Evolutionary conservation across 2,888 invertebrate species (phyloP).

Genomic region (Oscheius sp.): DNA sequence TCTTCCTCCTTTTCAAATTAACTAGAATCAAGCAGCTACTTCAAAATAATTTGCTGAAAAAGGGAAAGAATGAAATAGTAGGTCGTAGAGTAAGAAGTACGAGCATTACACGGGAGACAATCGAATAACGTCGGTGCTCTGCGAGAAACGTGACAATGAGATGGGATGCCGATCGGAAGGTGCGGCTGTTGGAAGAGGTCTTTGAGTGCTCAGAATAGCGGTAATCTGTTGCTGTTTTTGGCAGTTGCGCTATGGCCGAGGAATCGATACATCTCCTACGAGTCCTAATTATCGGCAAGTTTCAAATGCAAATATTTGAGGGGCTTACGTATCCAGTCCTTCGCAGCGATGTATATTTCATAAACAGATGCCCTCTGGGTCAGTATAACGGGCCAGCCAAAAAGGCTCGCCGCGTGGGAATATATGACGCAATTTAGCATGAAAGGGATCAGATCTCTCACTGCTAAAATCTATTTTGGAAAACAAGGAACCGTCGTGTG

Average conservation of each 20-base stretch:
- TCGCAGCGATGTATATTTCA: conserved; percentile 28
- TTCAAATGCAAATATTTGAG: conserved; percentile 36
- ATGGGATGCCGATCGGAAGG: background rate
- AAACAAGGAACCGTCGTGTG: background rate
- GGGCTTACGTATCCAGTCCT: conserved; percentile 23
- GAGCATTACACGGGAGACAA: background rate
- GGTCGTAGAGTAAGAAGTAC: background rate
- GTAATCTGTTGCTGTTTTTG: conserved; percentile 30
- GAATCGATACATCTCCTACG: conserved; percentile 31
- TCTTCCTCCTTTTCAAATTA: too few relatives aligned
- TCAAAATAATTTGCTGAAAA: too few relatives aligned
- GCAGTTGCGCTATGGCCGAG: conserved; percentile 19
- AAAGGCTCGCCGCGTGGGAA: conserved; percentile 22
- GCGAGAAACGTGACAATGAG: conserved; percentile 21
- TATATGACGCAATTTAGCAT: conserved; percentile 13
- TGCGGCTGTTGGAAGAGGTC: background rate
- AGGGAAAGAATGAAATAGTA: background rate
- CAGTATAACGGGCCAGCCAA: conserved; percentile 4
- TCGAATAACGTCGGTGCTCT: conserved; percentile 13
- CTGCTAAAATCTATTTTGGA: background rate
- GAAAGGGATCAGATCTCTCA: background rate
- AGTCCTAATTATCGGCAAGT: conserved; percentile 35
- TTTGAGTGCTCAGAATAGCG: conserved; percentile 2
- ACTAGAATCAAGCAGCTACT: too few relatives aligned
- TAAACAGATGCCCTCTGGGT: conserved; percentile 25